Base-by-base conservation (phyloP, 2,888 invertebrate species). In the Sinelater perroti region DNA sequence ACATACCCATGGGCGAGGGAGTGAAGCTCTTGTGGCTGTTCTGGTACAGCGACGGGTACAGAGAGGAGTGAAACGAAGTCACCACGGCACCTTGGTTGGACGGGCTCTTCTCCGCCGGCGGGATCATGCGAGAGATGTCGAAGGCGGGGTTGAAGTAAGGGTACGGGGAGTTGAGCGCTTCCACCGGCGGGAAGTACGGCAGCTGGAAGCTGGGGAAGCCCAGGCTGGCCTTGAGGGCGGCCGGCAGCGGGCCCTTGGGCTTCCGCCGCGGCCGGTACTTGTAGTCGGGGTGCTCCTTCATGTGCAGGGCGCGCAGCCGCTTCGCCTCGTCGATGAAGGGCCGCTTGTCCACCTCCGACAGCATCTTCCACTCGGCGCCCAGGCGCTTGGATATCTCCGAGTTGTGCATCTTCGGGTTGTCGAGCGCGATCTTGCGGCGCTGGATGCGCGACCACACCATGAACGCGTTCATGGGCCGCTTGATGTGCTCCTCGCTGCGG, bases 261-360 rank as follows among this genome's bases (percentile, higher is more conserved):
- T 93, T 93, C 77, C 92, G 85, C 65, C 91, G 83, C 56, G 93
- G 93, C 51, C 93, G 81, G 81, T 93, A 94, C 78, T 94, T 94
- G 81, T 94, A 94, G 74, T 94, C 92, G 0, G 94, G 94, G 73
- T 94, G 92, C 73, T 93, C 91, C 79, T 91, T 91, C 91, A 92
- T 95, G 83, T 95, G 93, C 71, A 89, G 79, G 0, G 91, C 90
- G 4, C 96, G 82, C 59, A 97, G 79, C 30, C 95, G 82, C 76
- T 97, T 96, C 1, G 97, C 95, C 78, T 96, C 95, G 75, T 97
- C 96, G 67, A 97, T 95, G 79, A 95, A 97, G 1, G 95, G 96
- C 58, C 93, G 81, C 75, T 96, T 97, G 68, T 95, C 93, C 62
- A 86, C 81, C 73, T 96, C 95, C 0, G 90, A 85, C 2, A 97